These are phyloP conservation scores for Trachelus stipa DNA, from an alignment of 2,888 invertebrate genomes.

Conservation along the genomic window DNA sequence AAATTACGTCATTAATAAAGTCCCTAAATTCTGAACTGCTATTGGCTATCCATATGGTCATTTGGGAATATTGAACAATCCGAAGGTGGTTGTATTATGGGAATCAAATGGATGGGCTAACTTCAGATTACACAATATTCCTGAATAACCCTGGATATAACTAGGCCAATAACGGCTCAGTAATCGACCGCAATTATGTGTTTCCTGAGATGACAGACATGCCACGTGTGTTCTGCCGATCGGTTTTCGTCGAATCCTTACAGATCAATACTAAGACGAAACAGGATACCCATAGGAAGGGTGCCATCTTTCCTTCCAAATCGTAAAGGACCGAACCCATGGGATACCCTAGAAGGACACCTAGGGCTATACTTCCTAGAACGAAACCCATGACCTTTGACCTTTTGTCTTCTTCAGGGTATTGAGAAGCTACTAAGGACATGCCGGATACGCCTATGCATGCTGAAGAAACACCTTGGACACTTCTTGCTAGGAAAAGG, in stretches of 20 bases:
- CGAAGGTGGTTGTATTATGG: neutral
- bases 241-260: constrained; percentile 25
- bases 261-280: constrained; percentile 68
- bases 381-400: constrained; percentile 84
- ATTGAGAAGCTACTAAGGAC: constrained; percentile 78
- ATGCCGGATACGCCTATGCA: constrained; percentile 85
- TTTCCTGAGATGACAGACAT: neutral
- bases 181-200: neutral
- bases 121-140: constrained; percentile 26
- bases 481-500: constrained; percentile 78
- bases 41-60: neutral
- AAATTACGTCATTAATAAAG: constrained; percentile 1
- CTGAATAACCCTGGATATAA: constrained; percentile 32
- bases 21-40: neutral
- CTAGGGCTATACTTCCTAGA: constrained; percentile 83
- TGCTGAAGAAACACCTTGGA: constrained; percentile 85
- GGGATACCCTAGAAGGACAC: constrained; percentile 85
- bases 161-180: neutral
- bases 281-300: constrained; percentile 77
- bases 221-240: neutral
- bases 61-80: neutral
- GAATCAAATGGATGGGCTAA: neutral
- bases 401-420: constrained; percentile 69
- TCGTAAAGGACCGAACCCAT: constrained; percentile 84
- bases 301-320: constrained; percentile 79